Evolutionary conservation across 2,797 vertebrate genomes (phyloP).

Genomic region (Picus viridis): DNA sequence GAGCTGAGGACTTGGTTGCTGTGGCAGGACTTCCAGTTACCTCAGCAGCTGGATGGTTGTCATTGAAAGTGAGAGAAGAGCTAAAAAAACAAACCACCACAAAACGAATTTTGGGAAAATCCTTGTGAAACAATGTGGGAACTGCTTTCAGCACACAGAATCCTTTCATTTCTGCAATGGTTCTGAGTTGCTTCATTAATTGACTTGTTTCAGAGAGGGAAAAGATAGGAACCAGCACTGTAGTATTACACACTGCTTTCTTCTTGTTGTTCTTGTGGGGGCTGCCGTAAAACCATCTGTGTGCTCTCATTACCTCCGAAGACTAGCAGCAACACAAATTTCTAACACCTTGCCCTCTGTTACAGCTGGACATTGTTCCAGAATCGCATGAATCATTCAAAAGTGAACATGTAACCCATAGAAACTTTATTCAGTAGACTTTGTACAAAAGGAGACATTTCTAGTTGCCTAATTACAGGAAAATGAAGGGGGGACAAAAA

Average conservation of each 20-base stretch:
- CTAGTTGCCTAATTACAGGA: background rate
- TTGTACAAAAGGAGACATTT: background rate
- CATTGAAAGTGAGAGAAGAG: background rate
- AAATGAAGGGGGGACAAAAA: background rate
- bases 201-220: slow-evolving; percentile 21
- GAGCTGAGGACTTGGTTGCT: background rate
- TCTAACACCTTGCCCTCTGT: slow-evolving; percentile 22
- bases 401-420: slow-evolving; percentile 25
- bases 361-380: slow-evolving; percentile 16
- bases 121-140: background rate
- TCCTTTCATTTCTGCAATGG: background rate
- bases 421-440: background rate
- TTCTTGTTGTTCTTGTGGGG: background rate
- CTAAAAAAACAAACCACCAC: background rate
- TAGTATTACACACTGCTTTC: slow-evolving; percentile 24
- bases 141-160: background rate
- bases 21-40: background rate
- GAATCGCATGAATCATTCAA: slow-evolving; percentile 25
- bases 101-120: background rate
- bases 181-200: slow-evolving; percentile 30
- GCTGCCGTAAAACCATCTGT: slow-evolving; percentile 3
- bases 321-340: background rate
- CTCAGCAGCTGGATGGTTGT: background rate
- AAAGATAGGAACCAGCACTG: background rate
- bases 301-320: slow-evolving; percentile 25